A percentile compares a stretch with the other conserved stretches of the same genome.
Evolutionary conservation across 2,113 vertebrate species (phyloP).

Genomic region (Tragelaphus scriptus): DNA sequence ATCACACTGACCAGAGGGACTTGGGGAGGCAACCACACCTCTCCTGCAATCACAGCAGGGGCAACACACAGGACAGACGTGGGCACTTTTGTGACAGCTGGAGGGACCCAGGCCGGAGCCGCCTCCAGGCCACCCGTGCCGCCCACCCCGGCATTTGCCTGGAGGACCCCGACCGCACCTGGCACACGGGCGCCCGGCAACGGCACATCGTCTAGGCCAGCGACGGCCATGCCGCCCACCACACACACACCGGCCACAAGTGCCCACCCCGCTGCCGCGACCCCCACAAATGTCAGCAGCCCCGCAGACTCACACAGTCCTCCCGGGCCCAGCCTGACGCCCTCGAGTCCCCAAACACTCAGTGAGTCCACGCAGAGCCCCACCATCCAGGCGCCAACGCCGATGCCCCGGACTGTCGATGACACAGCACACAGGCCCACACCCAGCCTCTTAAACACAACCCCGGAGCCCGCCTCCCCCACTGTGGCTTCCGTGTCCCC

Average conservation of each 20-base stretch:
- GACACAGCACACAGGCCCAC: accelerated
- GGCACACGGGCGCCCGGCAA: accelerated
- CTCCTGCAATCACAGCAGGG: neutral
- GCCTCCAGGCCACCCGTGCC: accelerated
- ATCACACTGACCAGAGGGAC: accelerated
- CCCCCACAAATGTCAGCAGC: accelerated
- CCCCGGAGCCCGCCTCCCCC: neutral
- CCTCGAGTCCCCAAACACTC: neutral
- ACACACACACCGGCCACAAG: neutral
- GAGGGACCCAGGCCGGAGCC: accelerated
- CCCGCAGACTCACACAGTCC: accelerated
- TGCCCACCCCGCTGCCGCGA: accelerated
- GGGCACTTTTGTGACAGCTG: accelerated
- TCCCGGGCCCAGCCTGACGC: accelerated
- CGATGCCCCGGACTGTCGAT: accelerated
- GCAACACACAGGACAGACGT: neutral
- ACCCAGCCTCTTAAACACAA: neutral
- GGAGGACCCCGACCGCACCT: accelerated
- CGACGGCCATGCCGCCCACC: neutral
- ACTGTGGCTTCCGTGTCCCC: neutral
- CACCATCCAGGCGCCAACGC: accelerated
- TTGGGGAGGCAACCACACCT: accelerated
- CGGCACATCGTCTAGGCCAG: neutral
- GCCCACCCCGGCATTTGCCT: accelerated
- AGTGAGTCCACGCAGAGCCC: neutral